Evolutionary conservation across 2,113 vertebrate species (phyloP), one percentile per base, ranked within the genome.

Genomic region (Nerophis lumbriciformis): DNA sequence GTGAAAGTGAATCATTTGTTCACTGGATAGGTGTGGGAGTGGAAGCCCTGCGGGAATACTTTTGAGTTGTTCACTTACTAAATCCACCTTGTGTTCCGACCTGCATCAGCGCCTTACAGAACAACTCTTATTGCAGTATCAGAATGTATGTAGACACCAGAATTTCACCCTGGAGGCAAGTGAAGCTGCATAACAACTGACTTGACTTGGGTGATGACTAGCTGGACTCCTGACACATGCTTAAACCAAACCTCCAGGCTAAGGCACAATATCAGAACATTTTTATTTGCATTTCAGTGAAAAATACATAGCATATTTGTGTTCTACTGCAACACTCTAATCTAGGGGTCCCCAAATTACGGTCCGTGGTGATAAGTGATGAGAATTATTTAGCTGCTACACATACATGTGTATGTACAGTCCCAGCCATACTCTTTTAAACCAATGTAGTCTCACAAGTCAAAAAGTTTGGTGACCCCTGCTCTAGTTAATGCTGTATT

Each of bases 11-110:
- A 54, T 85, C 77, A 83, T 73, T 37, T 53, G 53, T 48, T 56
- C 49, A 67, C 48, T 52, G 66, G 61, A 65, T 5, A 44, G 73
- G 16, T 58, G 36, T 38, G 51, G 75, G 75, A 75, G 71, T 69
- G 80, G 39, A 67, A 19, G 76, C 69, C 80, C 62, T 4, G 65
- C 2, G 52, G 75, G 47, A 12, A 61, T 38, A 8, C 11, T 70
- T 69, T 72, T 71, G 69, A 80, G 77, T 61, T 79, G 58, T 68
- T 71, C 56, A 42, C 49, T 78, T 65, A 72, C 62, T 44, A 48
- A 78, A 54, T 77, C 69, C 50, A 64, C 65, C 21, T 58, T 82
- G 71, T 79, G 82, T 73, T 80, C 79, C 19, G 69, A 85, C 83
- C 74, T 85, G 85, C 75, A 80, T 68, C n/a, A 0, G 47, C 35